Evolutionary conservation across 2,797 vertebrate species (phyloP), one percentile per base, ranked within the genome.

Genomic region (Neosilurus hyrtlii): DNA sequence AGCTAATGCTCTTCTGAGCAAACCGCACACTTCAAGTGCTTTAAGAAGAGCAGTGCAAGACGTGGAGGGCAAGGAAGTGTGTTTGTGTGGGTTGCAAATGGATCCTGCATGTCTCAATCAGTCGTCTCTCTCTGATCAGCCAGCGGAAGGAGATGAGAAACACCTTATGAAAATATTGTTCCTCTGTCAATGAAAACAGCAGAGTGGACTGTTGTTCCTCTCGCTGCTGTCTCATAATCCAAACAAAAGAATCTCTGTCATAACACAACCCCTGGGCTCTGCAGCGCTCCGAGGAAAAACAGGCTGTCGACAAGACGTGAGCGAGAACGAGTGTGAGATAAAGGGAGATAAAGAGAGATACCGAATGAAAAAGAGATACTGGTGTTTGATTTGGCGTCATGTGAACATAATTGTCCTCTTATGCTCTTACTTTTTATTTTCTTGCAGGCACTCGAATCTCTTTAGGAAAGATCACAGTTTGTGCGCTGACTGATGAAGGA

Each of bases 131-230:
- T 80, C 85, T 82, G 85, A 89, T 85, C 82, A 66, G 52, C 80
- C 63, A 82, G 83, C 78, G 68, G 90, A 87, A 89, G 88, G 91
- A 89, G 85, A 89, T 89, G 90, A 91, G 91, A 91, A 93, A 92
- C 90, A 91, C 89, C 90, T 86, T 88, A 78, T 71, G 85, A 93
- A 93, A 93, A 93, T 93, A 93, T 94, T 94, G 90, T 93, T 88
- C 77, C 90, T 91, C 80, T 88, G 88, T 89, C 91, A 82, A 82
- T 86, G 84, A 85, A 88, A 88, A 87, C 88, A 87, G 85, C 63
- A 65, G 74, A 52, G 76, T 72, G 81, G 80, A 75, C 86, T 89
- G 86, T 84, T 89, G 84, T 87, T 89, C 82, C 85, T 78, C 82
- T 89, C 84, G 75, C 80, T 68, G 81, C 80, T 86, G 84, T 79